Evolutionary conservation across 2,113 vertebrate species (phyloP), one percentile per base, ranked within the genome.

Genomic region (Oceanodroma tethys): DNA sequence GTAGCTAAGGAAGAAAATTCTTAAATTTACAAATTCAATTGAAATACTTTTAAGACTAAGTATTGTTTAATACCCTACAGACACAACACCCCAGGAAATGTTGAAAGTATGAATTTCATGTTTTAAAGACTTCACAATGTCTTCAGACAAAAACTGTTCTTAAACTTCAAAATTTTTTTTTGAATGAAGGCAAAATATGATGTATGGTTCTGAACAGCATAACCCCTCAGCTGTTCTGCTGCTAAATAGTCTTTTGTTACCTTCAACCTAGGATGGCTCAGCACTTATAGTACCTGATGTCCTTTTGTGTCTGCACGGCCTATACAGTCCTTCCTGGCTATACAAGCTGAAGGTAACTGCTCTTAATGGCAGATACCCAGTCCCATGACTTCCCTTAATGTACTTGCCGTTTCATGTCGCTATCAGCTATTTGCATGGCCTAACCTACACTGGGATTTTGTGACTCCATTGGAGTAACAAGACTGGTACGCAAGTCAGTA

Each of bases 331-430:
- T 26, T 48, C 53, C 55, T 60, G 48, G 12, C 30, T 9, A 0
- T 5, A 3, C 1, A 30, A 74, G 11, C 52, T 71, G 38, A 26
- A n/a, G 34, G 40, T 4, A 55, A 29, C 56, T 15, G 10, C 11
- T 27, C 32, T 32, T 38, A 15, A 22, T 14, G 34, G 40, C 43
- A 72, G 34, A 38, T 1, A 36, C 13, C 7, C 55, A 22, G 6
- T 7, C 21, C 36, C 32, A n/a, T 0, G 0, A 14, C 7, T 53
- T 34, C 14, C 29, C 72, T 56, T 16, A 22, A n/a, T 1, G 2
- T 16, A n/a, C 4, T 15, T 62, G 21, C 9, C 1, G 2, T 53
- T 62, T 42, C 29, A 7, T 0, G 16, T 12, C 48, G 40, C 36
- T 9, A 3, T 9, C 19, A 43, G 73, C 32, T 36, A 4, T 29